phyloP scores from a whole-genome alignment of 2,113 vertebrate genomes.

The Corapipo altera region DNA sequence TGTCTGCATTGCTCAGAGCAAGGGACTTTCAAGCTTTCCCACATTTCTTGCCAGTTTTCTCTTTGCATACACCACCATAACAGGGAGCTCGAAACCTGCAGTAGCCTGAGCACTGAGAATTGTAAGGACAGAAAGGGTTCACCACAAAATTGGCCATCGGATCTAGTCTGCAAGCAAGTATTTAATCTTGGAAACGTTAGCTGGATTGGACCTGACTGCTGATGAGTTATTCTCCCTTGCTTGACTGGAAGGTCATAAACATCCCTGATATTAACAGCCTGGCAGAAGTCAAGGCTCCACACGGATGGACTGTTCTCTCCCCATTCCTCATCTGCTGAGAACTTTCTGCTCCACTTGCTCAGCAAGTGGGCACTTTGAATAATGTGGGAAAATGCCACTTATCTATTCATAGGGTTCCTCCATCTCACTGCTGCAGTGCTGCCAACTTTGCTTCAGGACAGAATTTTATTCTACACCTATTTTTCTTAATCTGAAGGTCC shows the following conservation, averaged over 20 bases:
- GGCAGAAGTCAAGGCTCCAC: slow-evolving; percentile 29
- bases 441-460: slow-evolving; percentile 17
- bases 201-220: slow-evolving; percentile 21
- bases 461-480: slow-evolving; percentile 19
- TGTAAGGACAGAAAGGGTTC: background rate
- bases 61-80: background rate
- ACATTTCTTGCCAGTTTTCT: background rate
- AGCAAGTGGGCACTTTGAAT: slow-evolving; percentile 34
- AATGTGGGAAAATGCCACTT: slow-evolving; percentile 45
- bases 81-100: background rate
- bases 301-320: background rate
- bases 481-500: slow-evolving; percentile 36
- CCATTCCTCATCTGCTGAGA: slow-evolving; percentile 9
- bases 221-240: slow-evolving; percentile 39
- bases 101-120: background rate
- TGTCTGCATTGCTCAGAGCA: background rate
- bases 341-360: slow-evolving; percentile 54
- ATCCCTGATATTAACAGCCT: slow-evolving; percentile 10
- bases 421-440: background rate
- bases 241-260: slow-evolving; percentile 52
- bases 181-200: slow-evolving; percentile 9
- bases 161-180: background rate
- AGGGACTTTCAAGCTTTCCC: background rate
- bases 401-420: slow-evolving; percentile 20
- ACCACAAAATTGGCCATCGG: background rate